Percentiles rank a stretch among this genome's conserved stretches.
Conservation (phyloP, 2,888 invertebrate species). For the Troides oblongomaculatus region DNA sequence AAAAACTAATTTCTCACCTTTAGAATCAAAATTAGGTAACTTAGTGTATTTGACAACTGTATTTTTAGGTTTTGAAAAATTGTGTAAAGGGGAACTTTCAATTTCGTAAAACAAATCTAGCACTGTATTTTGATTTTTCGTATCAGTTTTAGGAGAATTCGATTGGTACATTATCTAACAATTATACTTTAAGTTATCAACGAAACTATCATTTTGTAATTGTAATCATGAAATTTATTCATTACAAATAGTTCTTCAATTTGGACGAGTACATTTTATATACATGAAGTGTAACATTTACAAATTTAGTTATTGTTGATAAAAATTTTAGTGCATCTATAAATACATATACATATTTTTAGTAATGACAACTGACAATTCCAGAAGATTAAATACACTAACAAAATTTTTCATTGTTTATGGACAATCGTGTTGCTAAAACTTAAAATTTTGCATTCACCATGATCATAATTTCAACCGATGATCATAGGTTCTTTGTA, state of each 20-base stretch:
- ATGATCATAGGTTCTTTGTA: too few relatives aligned
- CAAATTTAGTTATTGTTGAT: constrained; percentile 5
- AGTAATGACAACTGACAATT: too few relatives aligned
- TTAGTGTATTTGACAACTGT: constrained; percentile 67
- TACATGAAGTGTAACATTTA: background rate
- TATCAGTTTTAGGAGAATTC: constrained; percentile 53
- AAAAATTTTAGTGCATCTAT: background rate
- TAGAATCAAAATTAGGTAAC: constrained; percentile 58
- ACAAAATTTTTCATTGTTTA: too few relatives aligned
- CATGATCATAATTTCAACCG: too few relatives aligned
- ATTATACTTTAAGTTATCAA: background rate
- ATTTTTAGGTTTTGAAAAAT: constrained; percentile 47
- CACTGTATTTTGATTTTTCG: constrained; percentile 46
- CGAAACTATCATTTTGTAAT: constrained; percentile 10
- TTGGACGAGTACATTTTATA: background rate
- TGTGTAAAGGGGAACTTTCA: constrained; percentile 46
- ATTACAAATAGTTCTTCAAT: background rate
- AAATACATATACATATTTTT: background rate
- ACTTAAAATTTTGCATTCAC: too few relatives aligned
- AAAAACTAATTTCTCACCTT: constrained; percentile 47
- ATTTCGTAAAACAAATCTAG: constrained; percentile 51
- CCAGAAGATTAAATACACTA: too few relatives aligned
- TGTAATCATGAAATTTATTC: background rate
- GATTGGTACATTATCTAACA: constrained; percentile 64
- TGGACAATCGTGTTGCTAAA: too few relatives aligned